Conservation (phyloP, 2,888 invertebrate species). For the Drosophila greeni region DNA sequence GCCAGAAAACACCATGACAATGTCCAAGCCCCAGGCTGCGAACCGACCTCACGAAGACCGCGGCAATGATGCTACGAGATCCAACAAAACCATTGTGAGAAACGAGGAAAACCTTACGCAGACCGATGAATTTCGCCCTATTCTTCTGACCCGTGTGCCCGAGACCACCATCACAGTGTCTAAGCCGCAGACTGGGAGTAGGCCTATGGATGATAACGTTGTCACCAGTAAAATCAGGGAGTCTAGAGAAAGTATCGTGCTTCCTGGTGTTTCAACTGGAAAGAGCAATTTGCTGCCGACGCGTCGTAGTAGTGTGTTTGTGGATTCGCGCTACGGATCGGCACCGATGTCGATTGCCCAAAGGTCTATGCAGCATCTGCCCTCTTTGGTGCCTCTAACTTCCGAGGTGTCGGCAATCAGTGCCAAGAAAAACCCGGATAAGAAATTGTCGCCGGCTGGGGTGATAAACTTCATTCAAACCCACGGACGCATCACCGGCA, state of each 20-base stretch:
- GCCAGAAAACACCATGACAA: conserved; percentile 42
- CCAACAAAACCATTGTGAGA: background rate
- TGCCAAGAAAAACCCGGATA: conserved; percentile 37
- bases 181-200: conserved; percentile 4
- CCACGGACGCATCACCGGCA: conserved; percentile 65
- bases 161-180: conserved; percentile 41
- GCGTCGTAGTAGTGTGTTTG: conserved; percentile 59
- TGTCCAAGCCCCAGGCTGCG: conserved; percentile 15
- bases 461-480: conserved; percentile 72
- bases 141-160: conserved; percentile 44
- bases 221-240: conserved; percentile 38
- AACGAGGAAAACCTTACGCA: conserved; percentile 11
- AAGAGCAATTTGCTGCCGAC: conserved; percentile 26
- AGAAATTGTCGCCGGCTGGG: conserved; percentile 59
- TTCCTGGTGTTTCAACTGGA: background rate
- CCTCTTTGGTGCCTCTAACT: conserved; percentile 43
- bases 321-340: conserved; percentile 56
- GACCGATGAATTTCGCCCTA: conserved; percentile 52
- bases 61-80: no score
- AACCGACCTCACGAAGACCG: conserved; percentile 15
- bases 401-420: conserved; percentile 40
- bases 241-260: conserved; percentile 14
- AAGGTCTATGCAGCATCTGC: conserved; percentile 51
- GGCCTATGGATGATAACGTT: conserved; percentile 4
- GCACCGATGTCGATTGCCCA: conserved; percentile 64